Base-by-base conservation (phyloP, 2,797 vertebrate genomes). In the Steatocranus sp. region DNA sequence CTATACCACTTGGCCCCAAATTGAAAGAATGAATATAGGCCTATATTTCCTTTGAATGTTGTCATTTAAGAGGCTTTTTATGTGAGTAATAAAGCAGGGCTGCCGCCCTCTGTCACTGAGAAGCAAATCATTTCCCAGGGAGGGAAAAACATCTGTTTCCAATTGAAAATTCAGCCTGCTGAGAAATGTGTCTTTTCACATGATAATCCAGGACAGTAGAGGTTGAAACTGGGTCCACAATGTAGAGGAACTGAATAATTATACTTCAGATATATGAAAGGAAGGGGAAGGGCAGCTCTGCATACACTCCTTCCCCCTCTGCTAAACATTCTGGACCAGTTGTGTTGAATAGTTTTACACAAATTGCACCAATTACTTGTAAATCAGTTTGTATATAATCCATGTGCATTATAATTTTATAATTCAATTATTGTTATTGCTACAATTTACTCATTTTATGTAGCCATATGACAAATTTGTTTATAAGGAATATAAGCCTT, bases 71-170 rank as follows among this genome's bases (percentile, higher is more conserved):
- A 92, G 89, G 90, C 83, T 92, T 94, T 96, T 95, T 95, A 94
- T 94, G 95, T 80, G 90, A 86, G 92, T 88, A 90, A 95, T 95
- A 96, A 95, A 95, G 92, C 87, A 85, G 80, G 86, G 91, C 88
- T 63, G 75, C 89, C 91, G 82, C 91, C 91, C 92, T 94, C 90
- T 94, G 91, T 94, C 92, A 93, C 90, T 89, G 82, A 92, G 90
- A 90, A 94, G 91, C 89, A 51, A 94, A 92, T 95, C 91, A 89
- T 94, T 93, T 95, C 93, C 93, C 89, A 92, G 86, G 91, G 90
- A 93, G 92, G 81, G 51, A 79, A 86, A 92, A 95, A 94, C 95
- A 95, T 94, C 95, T 96, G 96, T 94, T 96, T 86, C 85, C 91
- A 90, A 92, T 94, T 94, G 90, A 95, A 88, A 90, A 90, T 79